Conservation (phyloP, 2,888 invertebrate genomes). For the Platypus cylindrus region DNA sequence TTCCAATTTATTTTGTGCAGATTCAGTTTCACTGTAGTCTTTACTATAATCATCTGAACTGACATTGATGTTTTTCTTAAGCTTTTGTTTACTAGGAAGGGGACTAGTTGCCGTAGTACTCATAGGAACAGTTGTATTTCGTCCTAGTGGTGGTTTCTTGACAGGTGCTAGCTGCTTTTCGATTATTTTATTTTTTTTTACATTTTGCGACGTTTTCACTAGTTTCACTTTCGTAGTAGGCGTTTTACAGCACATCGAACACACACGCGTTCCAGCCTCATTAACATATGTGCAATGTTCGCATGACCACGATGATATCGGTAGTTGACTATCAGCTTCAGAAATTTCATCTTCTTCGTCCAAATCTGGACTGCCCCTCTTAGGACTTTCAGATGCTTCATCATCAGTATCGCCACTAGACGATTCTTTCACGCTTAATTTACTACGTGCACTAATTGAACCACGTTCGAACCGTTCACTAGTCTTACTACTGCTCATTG, state of each 20-base stretch:
- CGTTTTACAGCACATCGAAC: constrained; percentile 79
- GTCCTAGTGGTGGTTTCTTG: constrained; percentile 12
- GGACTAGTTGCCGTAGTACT: constrained; percentile 4
- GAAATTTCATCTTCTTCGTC: constrained; percentile 25
- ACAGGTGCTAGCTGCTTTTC: constrained; percentile 2
- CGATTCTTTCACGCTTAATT: constrained; percentile 23
- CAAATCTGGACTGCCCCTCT: constrained; percentile 19
- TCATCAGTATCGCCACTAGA: constrained; percentile 28
- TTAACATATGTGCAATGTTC: constrained; percentile 86
- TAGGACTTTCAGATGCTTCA: constrained; percentile 24
- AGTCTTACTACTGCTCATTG: constrained; percentile 11
- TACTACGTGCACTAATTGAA: constrained; percentile 22
- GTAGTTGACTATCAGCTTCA: constrained; percentile 32
- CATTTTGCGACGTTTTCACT: constrained; percentile 10
- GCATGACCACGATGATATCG: constrained; percentile 64
- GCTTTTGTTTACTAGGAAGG: constrained; percentile 10
- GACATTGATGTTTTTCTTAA: constrained; percentile 6
- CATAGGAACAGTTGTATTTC: no score
- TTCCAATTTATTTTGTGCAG: constrained; percentile 29
- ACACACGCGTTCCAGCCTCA: constrained; percentile 63
- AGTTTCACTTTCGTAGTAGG: constrained; percentile 33
- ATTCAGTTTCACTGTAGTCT: constrained; percentile 35
- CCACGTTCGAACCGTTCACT: constrained; percentile 23
- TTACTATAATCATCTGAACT: constrained; percentile 32
- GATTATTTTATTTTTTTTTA: no score